phyloP scores from a whole-genome alignment of 2,888 invertebrate species.

The Netelia melanura region DNA sequence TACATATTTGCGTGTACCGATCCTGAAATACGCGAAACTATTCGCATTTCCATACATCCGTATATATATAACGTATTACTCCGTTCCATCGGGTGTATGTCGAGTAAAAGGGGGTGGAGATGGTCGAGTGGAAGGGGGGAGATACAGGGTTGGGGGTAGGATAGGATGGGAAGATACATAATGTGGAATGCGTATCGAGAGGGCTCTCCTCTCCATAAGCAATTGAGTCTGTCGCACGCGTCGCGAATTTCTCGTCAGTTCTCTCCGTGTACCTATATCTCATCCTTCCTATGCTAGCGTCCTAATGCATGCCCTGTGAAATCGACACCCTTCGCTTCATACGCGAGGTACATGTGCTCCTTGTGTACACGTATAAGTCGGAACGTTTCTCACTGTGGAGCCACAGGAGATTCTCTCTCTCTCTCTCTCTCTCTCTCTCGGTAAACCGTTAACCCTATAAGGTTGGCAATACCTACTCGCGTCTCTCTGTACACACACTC shows the following conservation, averaged over 20 bases:
- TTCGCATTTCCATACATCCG: constrained; percentile 35
- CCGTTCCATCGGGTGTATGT: not conserved
- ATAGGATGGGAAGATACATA: constrained; percentile 3
- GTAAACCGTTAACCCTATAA: constrained; percentile 54
- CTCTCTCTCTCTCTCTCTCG: constrained; percentile 28
- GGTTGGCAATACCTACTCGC: constrained; percentile 46
- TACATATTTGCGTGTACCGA: constrained; percentile 23
- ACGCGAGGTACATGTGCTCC: not conserved
- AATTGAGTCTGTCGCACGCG: constrained; percentile 58
- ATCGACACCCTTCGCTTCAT: constrained; percentile 60
- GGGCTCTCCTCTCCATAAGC: constrained; percentile 34
- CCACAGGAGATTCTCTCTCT: not conserved
- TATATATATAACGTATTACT: constrained; percentile 19
- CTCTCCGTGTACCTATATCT: constrained; percentile 30
- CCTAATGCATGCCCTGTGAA: constrained; percentile 58
- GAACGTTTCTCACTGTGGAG: not conserved
- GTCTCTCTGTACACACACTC: constrained; percentile 35
- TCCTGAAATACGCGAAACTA: constrained; percentile 30
- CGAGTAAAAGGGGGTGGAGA: not conserved
- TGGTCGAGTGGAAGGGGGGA: not conserved
- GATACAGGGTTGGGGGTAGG: not conserved
- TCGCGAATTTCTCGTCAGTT: constrained; percentile 61
- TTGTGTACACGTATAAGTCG: constrained; percentile 5
- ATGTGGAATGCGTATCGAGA: constrained; percentile 32
- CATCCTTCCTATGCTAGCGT: constrained; percentile 9